Evolutionary conservation across 2,113 vertebrate genomes (phyloP).

Genomic region (Charadrius vociferus): DNA sequence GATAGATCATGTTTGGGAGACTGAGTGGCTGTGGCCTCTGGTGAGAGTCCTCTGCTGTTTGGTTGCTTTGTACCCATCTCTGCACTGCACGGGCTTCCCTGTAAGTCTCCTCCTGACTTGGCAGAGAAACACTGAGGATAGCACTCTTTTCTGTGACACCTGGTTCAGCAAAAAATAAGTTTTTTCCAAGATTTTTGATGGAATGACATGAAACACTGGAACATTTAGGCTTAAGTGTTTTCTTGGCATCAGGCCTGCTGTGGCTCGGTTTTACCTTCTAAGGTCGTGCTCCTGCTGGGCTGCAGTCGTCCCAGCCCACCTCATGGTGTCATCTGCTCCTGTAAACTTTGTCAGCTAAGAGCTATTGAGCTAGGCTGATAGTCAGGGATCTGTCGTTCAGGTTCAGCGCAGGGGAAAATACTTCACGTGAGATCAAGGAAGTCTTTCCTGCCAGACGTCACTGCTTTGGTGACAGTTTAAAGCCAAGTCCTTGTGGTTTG

Average conservation of each 20-base stretch:
- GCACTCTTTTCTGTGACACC: neutral
- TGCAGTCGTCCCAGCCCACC: neutral
- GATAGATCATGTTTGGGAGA: neutral
- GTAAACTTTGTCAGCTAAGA: neutral
- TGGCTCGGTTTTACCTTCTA: neutral
- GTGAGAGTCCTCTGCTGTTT: neutral
- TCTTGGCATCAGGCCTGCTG: neutral
- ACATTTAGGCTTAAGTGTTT: neutral
- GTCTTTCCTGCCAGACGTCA: neutral
- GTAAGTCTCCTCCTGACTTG: neutral
- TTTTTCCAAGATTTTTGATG: neutral
- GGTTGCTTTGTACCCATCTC: neutral
- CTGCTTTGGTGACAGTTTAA: neutral
- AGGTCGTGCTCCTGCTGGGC: neutral
- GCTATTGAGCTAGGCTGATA: neutral
- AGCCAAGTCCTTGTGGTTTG: neutral
- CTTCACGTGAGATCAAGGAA: neutral
- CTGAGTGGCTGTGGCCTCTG: neutral
- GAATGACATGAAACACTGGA: neutral
- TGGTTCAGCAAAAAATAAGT: neutral
- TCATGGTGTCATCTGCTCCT: neutral
- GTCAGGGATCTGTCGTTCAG: neutral
- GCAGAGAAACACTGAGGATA: neutral
- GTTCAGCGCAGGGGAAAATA: neutral
- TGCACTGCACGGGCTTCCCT: rapidly evolving